Base-by-base conservation (phyloP, 2,797 vertebrate species). In the Scleropages formosus region DNA sequence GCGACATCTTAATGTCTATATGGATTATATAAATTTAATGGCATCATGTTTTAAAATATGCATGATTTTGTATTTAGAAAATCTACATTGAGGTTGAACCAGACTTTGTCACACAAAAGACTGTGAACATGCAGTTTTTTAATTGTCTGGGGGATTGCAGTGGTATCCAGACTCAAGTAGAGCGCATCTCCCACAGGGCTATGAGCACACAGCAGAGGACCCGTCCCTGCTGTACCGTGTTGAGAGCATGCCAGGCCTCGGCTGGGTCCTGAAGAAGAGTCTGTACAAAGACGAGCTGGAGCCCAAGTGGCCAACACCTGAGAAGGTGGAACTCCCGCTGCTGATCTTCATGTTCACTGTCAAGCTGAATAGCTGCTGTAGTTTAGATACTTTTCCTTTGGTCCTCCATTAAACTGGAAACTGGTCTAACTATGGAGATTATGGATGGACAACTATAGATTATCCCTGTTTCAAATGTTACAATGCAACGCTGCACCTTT, bases 271-370 rank as follows among this genome's bases (percentile, higher is more conserved):
- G 77, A 93, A 95, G 80, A 98, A 92, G 84, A 96, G 84, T 77
- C 89, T 99, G 3, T 99, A 99, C 85, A 98, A 98, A 83, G 96
- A 98, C 0, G 96, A 99, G 56, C 91, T 98, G 80, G 97, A 99
- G 86, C 95, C 98, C n/a, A 98, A 98, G 80, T 98, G 96, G 98
- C 98, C 97, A 39, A 98, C 96, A 0, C 97, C 98, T 0, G 96
- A 99, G 85, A 99, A 98, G 93, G 97, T 96, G 78, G 20, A 39
- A 39, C 31, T 31, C 31, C 31, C 31, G 39, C 31, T 39, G 31
- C 31, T 6, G 6, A 39, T 31, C 6, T 39, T 39, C 6, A 39
- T 39, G 31, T n/a, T n/a, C n/a, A n/a, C n/a, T n/a, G n/a, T n/a
- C n/a, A n/a, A n/a, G n/a, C 31, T 39, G 31, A 39, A 31, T 31